A percentile compares a stretch with the other conserved stretches of the same genome.
Conservation (phyloP, 1,140 invertebrate species). For the Habropoda laboriosa region DNA sequence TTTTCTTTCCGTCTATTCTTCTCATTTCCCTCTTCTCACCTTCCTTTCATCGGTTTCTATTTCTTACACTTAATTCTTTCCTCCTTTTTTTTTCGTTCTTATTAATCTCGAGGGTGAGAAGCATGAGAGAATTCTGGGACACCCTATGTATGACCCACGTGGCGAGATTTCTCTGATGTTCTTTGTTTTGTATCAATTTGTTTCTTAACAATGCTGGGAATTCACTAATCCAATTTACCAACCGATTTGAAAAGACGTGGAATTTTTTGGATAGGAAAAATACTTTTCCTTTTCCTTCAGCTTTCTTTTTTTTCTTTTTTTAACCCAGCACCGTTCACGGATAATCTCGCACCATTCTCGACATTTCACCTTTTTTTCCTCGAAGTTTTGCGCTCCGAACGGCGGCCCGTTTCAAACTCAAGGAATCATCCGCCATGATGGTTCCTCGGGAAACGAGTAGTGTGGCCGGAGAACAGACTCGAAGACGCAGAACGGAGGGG, state of each 20-base stretch:
- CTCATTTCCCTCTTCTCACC: neutral
- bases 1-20: slow-evolving; percentile 3
- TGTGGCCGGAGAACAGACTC: slow-evolving; percentile 58
- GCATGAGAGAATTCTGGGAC: slow-evolving; percentile 51
- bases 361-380: slow-evolving; percentile 39
- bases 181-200: slow-evolving; percentile 14
- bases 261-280: neutral
- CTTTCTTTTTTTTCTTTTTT: neutral
- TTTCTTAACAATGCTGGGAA: slow-evolving; percentile 31
- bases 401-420: slow-evolving; percentile 3
- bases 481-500: slow-evolving; percentile 71
- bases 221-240: neutral
- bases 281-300: neutral
- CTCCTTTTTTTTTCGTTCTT: slow-evolving; percentile 16
- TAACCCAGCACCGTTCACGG: slow-evolving; percentile 19
- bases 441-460: neutral
- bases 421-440: neutral
- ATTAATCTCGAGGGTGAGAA: slow-evolving; percentile 25
- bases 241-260: neutral
- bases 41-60: neutral
- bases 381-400: slow-evolving; percentile 32
- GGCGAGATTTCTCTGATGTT: slow-evolving; percentile 30
- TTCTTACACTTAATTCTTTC: neutral
- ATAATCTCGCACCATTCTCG: slow-evolving; percentile 41
- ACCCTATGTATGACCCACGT: slow-evolving; percentile 52